Conservation (phyloP, 2,113 vertebrate genomes). For the Casuarius casuarius region DNA sequence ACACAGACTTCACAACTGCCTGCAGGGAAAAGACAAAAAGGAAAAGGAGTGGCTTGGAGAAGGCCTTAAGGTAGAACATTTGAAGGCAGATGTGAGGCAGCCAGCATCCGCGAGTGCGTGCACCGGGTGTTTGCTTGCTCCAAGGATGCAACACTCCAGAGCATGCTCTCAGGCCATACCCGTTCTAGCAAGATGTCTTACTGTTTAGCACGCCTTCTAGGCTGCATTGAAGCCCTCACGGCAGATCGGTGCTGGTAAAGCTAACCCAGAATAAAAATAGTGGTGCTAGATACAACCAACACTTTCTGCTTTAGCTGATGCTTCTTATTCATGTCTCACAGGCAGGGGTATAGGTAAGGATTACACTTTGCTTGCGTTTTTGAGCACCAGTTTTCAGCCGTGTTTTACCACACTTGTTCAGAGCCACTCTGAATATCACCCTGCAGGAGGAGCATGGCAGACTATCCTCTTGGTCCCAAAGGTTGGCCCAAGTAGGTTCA, state of each 20-base stretch:
- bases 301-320: neutral
- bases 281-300: neutral
- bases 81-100: neutral
- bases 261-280: neutral
- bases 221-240: neutral
- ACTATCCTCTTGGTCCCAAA: neutral
- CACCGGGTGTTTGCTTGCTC: rapidly evolving
- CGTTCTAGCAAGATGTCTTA: neutral
- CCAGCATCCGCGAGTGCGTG: neutral
- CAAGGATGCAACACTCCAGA: neutral
- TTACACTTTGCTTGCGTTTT: neutral
- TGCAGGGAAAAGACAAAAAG: neutral
- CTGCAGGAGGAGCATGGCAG: neutral
- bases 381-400: neutral
- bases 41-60: neutral
- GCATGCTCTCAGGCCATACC: rapidly evolving
- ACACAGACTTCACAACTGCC: too few species aligned
- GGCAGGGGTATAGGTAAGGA: neutral
- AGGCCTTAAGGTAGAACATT: neutral
- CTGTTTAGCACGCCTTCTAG: neutral
- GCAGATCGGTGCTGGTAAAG: neutral
- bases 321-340: neutral
- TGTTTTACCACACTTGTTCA: neutral
- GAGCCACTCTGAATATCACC: neutral
- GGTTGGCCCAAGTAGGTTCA: neutral